These are phyloP conservation scores for Chorisops tibialis DNA, from an alignment of 2,888 invertebrate species.

Conservation along the genomic window DNA sequence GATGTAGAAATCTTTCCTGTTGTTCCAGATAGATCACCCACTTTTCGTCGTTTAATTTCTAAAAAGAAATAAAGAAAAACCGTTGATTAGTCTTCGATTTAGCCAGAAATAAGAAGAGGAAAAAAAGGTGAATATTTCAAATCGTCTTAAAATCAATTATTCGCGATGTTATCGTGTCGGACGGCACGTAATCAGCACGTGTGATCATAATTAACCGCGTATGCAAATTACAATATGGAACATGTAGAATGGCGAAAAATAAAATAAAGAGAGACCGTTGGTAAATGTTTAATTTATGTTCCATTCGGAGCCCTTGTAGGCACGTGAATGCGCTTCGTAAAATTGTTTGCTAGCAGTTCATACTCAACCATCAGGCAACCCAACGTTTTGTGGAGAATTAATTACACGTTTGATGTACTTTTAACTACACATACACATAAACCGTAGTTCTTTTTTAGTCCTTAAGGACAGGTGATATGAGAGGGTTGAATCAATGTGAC, in stretches of 20 bases:
- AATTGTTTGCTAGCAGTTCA: not conserved
- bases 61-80: conserved; percentile 27
- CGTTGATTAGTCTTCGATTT: not conserved
- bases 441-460: too few species aligned
- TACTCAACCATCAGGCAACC: not conserved
- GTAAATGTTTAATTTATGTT: conserved; percentile 20
- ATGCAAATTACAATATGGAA: conserved; percentile 34
- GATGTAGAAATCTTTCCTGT: conserved; percentile 30
- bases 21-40: conserved; percentile 34
- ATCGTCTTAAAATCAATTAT: too few species aligned
- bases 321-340: not conserved
- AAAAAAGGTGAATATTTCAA: too few species aligned
- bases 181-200: conserved; percentile 34
- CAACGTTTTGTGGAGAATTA: conserved; percentile 9
- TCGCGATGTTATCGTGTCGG: too few species aligned
- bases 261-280: not conserved
- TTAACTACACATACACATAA: too few species aligned
- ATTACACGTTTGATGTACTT: not conserved
- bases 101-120: too few species aligned
- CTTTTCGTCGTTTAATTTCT: conserved; percentile 42
- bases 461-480: too few species aligned
- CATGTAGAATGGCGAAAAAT: not conserved
- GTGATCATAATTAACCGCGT: conserved; percentile 38
- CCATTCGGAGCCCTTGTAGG: not conserved
- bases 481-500: too few species aligned